phyloP scores from a whole-genome alignment of 2,888 invertebrate genomes.

The Hipparchia semele region DNA sequence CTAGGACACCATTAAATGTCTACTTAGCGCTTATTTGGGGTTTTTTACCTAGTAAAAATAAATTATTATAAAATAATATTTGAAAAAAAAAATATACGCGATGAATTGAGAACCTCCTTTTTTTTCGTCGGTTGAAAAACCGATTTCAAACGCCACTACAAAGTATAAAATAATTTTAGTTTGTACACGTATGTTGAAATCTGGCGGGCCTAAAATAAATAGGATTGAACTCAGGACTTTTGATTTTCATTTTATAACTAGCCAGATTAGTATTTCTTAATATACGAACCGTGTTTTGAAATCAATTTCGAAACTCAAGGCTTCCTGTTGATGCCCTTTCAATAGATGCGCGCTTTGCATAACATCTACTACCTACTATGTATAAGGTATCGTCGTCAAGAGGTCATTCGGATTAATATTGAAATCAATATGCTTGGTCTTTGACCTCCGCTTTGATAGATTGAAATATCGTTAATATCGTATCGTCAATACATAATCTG shows the following conservation, averaged over 20 bases:
- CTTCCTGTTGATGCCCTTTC: slow-evolving; percentile 38
- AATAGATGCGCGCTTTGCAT: slow-evolving; percentile 33
- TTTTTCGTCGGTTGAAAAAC: no score
- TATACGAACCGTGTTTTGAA: slow-evolving; percentile 31
- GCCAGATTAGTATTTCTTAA: neutral
- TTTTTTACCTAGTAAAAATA: neutral
- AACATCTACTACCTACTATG: slow-evolving; percentile 12
- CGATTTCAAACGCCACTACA: no score
- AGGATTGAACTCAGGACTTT: neutral
- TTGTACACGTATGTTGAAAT: no score
- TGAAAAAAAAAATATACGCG: neutral
- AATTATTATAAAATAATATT: no score
- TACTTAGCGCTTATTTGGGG: slow-evolving; percentile 13
- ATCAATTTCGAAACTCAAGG: slow-evolving; percentile 37
- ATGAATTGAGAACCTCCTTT: no score
- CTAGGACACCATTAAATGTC: slow-evolving; percentile 45
- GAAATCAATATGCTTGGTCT: slow-evolving; percentile 10
- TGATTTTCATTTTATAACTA: neutral
- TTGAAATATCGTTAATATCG: neutral
- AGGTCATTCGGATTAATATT: slow-evolving; percentile 26
- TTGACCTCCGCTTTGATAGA: neutral
- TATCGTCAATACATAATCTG: neutral
- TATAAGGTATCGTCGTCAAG: slow-evolving; percentile 17
- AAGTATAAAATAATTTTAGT: no score
- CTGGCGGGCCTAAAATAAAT: no score